These are phyloP conservation scores for Pipistrellus nathusii DNA, from an alignment of 2,797 vertebrate species.

Conservation along the genomic window DNA sequence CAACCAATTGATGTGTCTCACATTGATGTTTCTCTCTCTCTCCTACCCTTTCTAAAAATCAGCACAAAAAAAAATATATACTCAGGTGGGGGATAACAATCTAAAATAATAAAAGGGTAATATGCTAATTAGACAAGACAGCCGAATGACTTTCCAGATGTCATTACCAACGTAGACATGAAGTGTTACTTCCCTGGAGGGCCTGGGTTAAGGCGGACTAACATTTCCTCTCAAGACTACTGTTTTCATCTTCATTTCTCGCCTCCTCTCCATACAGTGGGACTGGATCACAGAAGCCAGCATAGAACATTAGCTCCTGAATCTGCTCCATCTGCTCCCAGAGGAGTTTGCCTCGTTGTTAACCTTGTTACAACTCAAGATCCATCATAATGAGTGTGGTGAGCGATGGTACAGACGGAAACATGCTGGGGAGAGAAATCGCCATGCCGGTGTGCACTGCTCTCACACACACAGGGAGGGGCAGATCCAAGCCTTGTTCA, in stretches of 20 bases:
- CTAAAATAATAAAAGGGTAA: too few relatives aligned
- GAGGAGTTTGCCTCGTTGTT: neutral
- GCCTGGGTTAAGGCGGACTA: neutral
- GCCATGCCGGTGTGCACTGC: neutral
- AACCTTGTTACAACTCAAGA: slow-evolving; percentile 64
- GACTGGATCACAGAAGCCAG: slow-evolving; percentile 61
- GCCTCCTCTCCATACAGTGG: neutral
- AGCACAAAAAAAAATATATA: too few relatives aligned
- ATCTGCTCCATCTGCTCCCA: slow-evolving; percentile 20
- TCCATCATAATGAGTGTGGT: neutral
- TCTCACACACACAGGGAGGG: neutral
- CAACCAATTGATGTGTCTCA: too few relatives aligned
- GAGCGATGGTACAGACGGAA: neutral
- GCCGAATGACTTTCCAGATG: too few relatives aligned
- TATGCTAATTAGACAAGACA: too few relatives aligned
- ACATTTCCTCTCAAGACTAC: slow-evolving; percentile 3
- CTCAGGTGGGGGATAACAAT: too few relatives aligned
- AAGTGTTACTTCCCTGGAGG: neutral
- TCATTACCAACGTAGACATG: neutral
- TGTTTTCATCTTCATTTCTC: slow-evolving; percentile 51
- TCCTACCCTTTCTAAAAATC: too few relatives aligned
- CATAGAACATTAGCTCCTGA: slow-evolving; percentile 29
- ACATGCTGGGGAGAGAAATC: neutral
- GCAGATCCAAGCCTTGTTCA: neutral
- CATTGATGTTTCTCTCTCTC: too few relatives aligned